Conservation (phyloP, 2,113 vertebrate species). For the Cryptomyrus ogoouensis region DNA sequence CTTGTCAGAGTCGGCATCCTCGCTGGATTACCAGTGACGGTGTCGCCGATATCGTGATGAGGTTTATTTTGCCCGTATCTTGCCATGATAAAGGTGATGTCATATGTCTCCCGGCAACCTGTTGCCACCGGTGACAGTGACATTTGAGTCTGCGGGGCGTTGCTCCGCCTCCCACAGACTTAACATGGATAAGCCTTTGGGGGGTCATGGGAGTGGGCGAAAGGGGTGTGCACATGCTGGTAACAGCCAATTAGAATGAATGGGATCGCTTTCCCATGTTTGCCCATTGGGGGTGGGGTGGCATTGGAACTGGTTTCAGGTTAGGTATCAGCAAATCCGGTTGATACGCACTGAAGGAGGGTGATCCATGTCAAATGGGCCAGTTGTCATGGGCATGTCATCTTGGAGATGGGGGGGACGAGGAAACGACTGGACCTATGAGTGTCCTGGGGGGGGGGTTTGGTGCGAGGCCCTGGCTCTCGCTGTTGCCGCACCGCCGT, state of each 20-base stretch:
- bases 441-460: constrained; percentile 41
- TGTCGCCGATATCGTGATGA: not conserved
- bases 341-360: constrained; percentile 73
- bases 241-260: constrained; percentile 52
- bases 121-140: constrained; percentile 21
- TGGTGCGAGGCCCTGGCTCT: constrained; percentile 43
- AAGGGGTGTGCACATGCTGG: constrained; percentile 63
- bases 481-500: constrained; percentile 39
- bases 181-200: constrained; percentile 36
- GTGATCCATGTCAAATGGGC: constrained; percentile 59
- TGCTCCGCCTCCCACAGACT: constrained; percentile 27
- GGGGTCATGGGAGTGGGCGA: constrained; percentile 41
- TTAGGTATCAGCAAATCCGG: constrained; percentile 20
- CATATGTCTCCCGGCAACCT: not conserved
- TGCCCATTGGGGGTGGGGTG: constrained; percentile 28
- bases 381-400: not conserved
- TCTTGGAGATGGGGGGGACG: not conserved
- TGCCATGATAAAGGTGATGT: not conserved
- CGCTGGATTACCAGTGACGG: not conserved
- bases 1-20: not conserved
- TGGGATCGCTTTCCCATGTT: constrained; percentile 55
- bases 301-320: constrained; percentile 22
- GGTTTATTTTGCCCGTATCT: not conserved
- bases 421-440: not conserved
- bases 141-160: constrained; percentile 40